Conservation (phyloP, 2,797 vertebrate species). For the Leptodactylus fallax region DNA sequence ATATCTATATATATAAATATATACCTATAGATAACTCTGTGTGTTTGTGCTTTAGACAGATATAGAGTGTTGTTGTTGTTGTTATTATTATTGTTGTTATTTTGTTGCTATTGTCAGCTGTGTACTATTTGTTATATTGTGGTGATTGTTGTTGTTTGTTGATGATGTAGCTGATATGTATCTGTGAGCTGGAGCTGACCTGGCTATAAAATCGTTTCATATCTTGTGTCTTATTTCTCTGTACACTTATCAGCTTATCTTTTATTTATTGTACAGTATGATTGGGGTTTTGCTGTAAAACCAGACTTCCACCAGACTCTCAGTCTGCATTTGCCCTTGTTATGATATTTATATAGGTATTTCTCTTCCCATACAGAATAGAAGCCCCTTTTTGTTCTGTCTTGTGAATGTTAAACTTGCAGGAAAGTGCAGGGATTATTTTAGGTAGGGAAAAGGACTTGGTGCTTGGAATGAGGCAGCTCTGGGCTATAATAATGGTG, state of each 20-base stretch:
- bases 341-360: slow-evolving; percentile 31
- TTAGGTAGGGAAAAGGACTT: slow-evolving; percentile 54
- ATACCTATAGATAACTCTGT: not conserved
- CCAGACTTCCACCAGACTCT: slow-evolving; percentile 8
- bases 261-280: slow-evolving; percentile 41
- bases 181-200: not conserved
- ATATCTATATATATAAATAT: not conserved
- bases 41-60: no score
- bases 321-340: slow-evolving; percentile 21
- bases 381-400: not conserved
- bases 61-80: not conserved
- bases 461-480: slow-evolving; percentile 64
- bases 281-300: slow-evolving; percentile 21
- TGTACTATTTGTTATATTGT: not conserved
- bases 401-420: slow-evolving; percentile 8
- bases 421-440: slow-evolving; percentile 62
- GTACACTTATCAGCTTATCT: slow-evolving; percentile 45
- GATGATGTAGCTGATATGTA: slow-evolving; percentile 6
- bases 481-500: slow-evolving; percentile 72
- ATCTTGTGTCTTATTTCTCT: slow-evolving; percentile 34
- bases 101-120: not conserved
- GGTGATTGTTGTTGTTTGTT: not conserved
- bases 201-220: slow-evolving; percentile 36
- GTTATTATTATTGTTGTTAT: not conserved
- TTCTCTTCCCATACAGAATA: not conserved